Percentiles rank a stretch among this genome's conserved stretches.
phyloP scores from a whole-genome alignment of 2,888 invertebrate species.

The Pseudococcus jackbeardsleyi region DNA sequence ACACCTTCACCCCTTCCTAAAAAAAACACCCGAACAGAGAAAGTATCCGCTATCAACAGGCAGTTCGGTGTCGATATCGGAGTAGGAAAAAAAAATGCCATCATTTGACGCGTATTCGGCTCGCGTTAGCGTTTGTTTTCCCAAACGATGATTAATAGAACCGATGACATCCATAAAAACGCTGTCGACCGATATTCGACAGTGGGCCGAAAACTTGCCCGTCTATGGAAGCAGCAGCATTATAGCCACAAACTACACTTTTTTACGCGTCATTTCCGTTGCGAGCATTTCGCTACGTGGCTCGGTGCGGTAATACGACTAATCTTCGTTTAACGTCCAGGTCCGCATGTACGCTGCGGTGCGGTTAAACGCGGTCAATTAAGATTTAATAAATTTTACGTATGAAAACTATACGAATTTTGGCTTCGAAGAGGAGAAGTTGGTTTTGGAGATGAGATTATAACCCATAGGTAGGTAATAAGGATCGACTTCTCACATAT shows the following conservation, averaged over 20 bases:
- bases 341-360: not conserved
- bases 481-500: too few species aligned
- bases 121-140: conserved; percentile 56
- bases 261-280: conserved; percentile 40
- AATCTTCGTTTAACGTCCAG: conserved; percentile 16
- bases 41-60: not conserved
- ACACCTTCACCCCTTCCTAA: not conserved
- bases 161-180: conserved; percentile 60
- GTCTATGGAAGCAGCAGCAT: not conserved
- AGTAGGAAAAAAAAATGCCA: conserved; percentile 29
- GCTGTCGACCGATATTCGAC: not conserved
- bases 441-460: too few species aligned
- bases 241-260: not conserved
- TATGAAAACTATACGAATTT: too few species aligned
- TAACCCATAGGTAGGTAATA: too few species aligned
- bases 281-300: not conserved
- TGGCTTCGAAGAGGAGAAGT: too few species aligned
- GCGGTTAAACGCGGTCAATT: conserved; percentile 33
- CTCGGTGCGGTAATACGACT: not conserved
- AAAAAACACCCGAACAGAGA: not conserved
- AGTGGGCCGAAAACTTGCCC: not conserved
- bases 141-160: conserved; percentile 60
- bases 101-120: conserved; percentile 37
- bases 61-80: not conserved
- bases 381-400: conserved; percentile 34